Evolutionary conservation across 1,140 invertebrate species (phyloP).

Genomic region (Rhizoglyphus robini): DNA sequence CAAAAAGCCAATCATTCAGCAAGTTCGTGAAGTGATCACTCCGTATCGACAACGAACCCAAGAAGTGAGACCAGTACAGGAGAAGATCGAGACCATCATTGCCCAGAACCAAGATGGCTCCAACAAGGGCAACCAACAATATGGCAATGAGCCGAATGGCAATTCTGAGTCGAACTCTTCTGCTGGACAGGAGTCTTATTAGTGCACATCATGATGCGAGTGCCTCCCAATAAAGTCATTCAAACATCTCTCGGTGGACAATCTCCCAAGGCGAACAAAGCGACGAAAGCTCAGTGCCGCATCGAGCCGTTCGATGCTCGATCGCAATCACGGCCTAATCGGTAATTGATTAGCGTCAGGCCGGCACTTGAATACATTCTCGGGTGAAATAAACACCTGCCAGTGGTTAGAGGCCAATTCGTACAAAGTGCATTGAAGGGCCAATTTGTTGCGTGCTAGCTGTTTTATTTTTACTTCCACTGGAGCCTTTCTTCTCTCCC

Average conservation of each 20-base stretch:
- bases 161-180: not conserved
- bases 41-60: not conserved
- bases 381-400: not conserved
- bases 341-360: conserved; percentile 8
- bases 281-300: too few species aligned
- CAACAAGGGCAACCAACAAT: not conserved
- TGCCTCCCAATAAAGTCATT: too few species aligned
- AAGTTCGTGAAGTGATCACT: not conserved
- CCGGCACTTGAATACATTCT: too few species aligned
- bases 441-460: conserved; percentile 8
- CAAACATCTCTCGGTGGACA: too few species aligned
- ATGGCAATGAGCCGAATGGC: not conserved
- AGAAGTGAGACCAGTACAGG: not conserved
- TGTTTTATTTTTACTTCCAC: conserved; percentile 11
- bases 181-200: not conserved
- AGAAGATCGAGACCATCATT: not conserved
- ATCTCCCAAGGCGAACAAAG: too few species aligned
- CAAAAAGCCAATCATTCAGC: not conserved
- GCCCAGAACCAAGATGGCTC: not conserved
- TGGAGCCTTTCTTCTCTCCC: too few species aligned
- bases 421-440: not conserved
- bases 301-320: too few species aligned
- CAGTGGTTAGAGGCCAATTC: too few species aligned
- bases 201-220: too few species aligned
- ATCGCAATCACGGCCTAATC: too few species aligned